Evolutionary conservation across 2,797 vertebrate species (phyloP).

Genomic region (Petrocephalus schoutedeni): DNA sequence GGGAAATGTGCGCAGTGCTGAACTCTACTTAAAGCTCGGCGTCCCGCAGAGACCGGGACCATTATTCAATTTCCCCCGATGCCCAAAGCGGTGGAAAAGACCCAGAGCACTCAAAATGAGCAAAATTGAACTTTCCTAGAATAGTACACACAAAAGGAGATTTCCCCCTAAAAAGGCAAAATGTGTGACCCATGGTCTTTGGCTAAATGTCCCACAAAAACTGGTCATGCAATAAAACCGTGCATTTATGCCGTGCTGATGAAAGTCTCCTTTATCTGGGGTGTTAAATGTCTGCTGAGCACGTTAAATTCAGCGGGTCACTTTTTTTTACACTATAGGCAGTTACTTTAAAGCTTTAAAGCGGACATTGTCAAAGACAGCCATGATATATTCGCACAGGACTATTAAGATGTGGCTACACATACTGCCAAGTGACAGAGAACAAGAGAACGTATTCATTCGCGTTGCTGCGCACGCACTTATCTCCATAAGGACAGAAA

Average conservation of each 20-base stretch:
- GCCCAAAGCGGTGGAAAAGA: conserved; percentile 20
- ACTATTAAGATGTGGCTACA: background rate
- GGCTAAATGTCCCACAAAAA: conserved; percentile 14
- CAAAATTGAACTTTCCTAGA: conserved; percentile 26
- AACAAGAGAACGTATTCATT: background rate
- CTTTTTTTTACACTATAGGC: background rate
- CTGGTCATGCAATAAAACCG: background rate
- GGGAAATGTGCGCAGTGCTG: conserved; percentile 5
- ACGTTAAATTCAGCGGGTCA: conserved; percentile 2
- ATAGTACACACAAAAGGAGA: conserved; percentile 1
- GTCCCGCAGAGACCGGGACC: background rate
- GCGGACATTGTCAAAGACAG: background rate
- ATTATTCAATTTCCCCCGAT: conserved; percentile 17
- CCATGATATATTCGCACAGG: background rate
- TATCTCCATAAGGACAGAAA: background rate
- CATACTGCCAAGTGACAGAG: background rate
- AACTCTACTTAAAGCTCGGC: conserved; percentile 14
- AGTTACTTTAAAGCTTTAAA: background rate
- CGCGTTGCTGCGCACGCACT: background rate
- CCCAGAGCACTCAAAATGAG: conserved; percentile 26
- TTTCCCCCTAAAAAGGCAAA: conserved; percentile 21
- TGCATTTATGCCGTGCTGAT: background rate
- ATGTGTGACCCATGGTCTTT: conserved; percentile 21
- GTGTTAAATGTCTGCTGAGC: background rate
- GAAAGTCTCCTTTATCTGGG: background rate